Percentiles rank a stretch among this genome's conserved stretches.
Evolutionary conservation across 1,140 invertebrate genomes (phyloP).

Genomic region (Alviniconcha marisindica): DNA sequence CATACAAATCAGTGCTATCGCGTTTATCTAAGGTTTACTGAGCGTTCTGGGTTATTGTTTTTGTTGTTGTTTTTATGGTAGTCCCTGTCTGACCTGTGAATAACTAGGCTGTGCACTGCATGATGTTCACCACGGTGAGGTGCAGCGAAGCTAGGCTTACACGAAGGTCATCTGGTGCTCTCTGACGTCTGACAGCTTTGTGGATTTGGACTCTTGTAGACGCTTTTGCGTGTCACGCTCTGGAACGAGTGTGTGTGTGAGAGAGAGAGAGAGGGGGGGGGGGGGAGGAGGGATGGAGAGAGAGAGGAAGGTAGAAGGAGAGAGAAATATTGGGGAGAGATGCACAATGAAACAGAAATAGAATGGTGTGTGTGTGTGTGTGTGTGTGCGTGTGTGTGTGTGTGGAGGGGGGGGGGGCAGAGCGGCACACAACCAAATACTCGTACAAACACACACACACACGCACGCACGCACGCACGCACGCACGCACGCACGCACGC

Average conservation of each 20-base stretch:
- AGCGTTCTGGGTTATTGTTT: too few relatives aligned
- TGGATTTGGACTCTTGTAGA: not conserved
- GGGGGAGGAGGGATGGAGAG: not conserved
- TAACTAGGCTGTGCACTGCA: too few relatives aligned
- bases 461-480: slow-evolving; percentile 8
- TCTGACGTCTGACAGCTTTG: too few relatives aligned
- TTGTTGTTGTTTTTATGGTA: too few relatives aligned
- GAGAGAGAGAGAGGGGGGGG: not conserved
- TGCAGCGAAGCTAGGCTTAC: too few relatives aligned
- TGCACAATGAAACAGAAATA: not conserved
- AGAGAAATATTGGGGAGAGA: not conserved
- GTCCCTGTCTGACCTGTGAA: too few relatives aligned
- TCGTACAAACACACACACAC: slow-evolving; percentile 14
- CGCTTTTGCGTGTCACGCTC: not conserved
- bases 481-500: slow-evolving; percentile 4
- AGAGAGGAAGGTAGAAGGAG: not conserved
- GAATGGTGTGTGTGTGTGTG: slow-evolving; percentile 1
- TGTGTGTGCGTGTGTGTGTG: not conserved
- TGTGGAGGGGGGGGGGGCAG: not conserved
- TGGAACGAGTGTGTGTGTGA: not conserved
- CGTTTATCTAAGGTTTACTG: too few relatives aligned
- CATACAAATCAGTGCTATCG: too few relatives aligned
- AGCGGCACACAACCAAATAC: not conserved
- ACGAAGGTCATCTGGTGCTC: too few relatives aligned
- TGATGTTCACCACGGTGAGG: too few relatives aligned